Conservation (phyloP, 2,888 invertebrate species). For the Tetanocera ferruginea region DNA sequence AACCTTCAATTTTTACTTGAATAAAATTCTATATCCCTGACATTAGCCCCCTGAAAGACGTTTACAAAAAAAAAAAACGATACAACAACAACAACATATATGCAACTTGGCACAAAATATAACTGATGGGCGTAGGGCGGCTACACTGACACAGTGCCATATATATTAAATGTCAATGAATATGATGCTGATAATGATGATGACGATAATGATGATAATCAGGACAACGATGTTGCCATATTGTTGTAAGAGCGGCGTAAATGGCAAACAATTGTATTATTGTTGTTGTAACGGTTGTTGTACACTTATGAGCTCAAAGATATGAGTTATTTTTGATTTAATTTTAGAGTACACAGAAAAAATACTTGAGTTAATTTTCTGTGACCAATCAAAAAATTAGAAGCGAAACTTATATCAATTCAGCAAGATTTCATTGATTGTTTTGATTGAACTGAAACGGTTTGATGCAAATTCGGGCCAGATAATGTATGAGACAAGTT, state of each 20-base stretch:
- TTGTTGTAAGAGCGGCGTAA: not conserved
- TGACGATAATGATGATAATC: conserved; percentile 1
- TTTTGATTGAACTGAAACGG: not conserved
- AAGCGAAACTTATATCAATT: too few species aligned
- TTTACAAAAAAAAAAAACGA: conserved; percentile 37
- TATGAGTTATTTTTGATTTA: too few species aligned
- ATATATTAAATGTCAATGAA: conserved; percentile 59
- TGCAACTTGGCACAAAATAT: conserved; percentile 23
- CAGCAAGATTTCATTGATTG: not conserved
- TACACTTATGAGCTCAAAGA: not conserved
- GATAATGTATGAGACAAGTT: not conserved
- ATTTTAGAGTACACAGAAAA: too few species aligned
- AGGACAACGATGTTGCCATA: not conserved
- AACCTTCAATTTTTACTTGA: conserved; percentile 45
- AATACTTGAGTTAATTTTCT: too few species aligned
- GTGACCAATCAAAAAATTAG: too few species aligned
- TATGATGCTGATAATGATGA: not conserved
- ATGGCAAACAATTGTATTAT: conserved; percentile 26
- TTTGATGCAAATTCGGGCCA: not conserved
- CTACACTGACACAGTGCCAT: conserved; percentile 65
- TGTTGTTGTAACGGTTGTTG: not conserved
- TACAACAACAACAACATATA: conserved; percentile 18
- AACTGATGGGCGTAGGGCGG: conserved; percentile 65
- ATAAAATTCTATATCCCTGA: conserved; percentile 35
- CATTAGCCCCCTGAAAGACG: conserved; percentile 21